These are phyloP conservation scores for Muntiacus reevesi DNA, from an alignment of 2,113 vertebrate species.

Conservation along the genomic window DNA sequence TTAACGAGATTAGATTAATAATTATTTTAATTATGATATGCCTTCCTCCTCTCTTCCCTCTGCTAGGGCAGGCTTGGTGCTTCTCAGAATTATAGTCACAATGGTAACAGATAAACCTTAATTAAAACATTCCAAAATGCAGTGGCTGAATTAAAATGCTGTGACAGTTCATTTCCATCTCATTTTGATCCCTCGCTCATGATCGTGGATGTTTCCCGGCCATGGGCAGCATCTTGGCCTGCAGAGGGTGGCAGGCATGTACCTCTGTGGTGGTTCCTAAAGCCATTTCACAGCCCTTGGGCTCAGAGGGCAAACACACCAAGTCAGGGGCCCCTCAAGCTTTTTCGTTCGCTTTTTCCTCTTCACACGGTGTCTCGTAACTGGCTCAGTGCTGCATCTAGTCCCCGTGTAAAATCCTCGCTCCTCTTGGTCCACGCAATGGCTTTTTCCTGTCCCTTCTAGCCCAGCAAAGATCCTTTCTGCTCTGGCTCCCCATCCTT, in stretches of 20 bases:
- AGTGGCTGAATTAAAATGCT: slow-evolving; percentile 60
- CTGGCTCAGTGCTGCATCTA: background rate
- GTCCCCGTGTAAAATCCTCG: background rate
- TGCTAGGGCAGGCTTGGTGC: slow-evolving; percentile 39
- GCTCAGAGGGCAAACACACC: background rate
- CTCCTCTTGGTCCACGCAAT: fast-evolving
- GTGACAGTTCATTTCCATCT: slow-evolving; percentile 41
- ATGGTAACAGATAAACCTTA: slow-evolving; percentile 67
- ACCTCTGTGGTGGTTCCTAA: too few species aligned
- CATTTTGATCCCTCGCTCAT: background rate
- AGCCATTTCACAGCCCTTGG: fast-evolving
- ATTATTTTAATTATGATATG: slow-evolving; percentile 63
- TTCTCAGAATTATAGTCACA: slow-evolving; percentile 51
- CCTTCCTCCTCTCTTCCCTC: slow-evolving; percentile 13
- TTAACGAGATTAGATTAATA: slow-evolving; percentile 59
- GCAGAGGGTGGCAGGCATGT: fast-evolving
- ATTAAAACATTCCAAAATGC: slow-evolving; percentile 65
- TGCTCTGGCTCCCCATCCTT: background rate
- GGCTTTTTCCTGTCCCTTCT: background rate
- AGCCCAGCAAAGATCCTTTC: background rate
- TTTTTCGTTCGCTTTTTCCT: background rate
- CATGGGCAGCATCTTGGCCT: background rate
- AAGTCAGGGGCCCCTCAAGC: fast-evolving
- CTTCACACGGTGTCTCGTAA: fast-evolving
- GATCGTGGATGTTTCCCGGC: background rate